Evolutionary conservation across 2,888 invertebrate genomes (phyloP).

Genomic region (Eurois occulta): DNA sequence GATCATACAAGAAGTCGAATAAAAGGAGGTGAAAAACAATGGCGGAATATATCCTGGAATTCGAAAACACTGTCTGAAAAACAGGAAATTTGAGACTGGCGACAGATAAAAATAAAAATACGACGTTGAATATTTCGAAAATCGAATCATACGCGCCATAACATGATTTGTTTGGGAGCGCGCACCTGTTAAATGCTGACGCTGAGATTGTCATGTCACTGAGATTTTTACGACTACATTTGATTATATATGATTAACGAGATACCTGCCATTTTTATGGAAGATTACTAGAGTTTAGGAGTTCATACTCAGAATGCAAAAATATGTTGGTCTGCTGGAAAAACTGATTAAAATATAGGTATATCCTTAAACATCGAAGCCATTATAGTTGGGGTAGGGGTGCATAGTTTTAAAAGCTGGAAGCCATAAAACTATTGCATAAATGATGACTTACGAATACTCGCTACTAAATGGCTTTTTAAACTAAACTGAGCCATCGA

Average conservation of each 20-base stretch:
- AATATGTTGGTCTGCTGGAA: neutral
- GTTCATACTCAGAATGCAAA: conserved; percentile 3
- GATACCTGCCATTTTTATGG: conserved; percentile 29
- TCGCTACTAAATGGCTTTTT: neutral
- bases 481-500: conserved; percentile 13
- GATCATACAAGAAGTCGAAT: conserved; percentile 40
- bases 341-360: neutral
- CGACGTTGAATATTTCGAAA: conserved; percentile 75
- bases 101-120: conserved; percentile 53
- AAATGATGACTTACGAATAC: conserved; percentile 14
- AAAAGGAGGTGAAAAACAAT: conserved; percentile 62
- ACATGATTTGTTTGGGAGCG: conserved; percentile 75
- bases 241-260: conserved; percentile 56
- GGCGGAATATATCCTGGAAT: conserved; percentile 43
- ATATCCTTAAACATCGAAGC: neutral
- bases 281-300: neutral
- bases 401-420: conserved; percentile 4
- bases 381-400: neutral
- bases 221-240: conserved; percentile 43
- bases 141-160: conserved; percentile 83
- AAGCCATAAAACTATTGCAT: neutral
- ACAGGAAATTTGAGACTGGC: conserved; percentile 56
- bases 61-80: conserved; percentile 55
- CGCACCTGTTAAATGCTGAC: conserved; percentile 68
- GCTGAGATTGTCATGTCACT: conserved; percentile 34